A percentile compares a stretch with the other conserved stretches of the same genome.
Evolutionary conservation across 2,888 invertebrate genomes (phyloP).

Genomic region (Agrotis exclamationis): DNA sequence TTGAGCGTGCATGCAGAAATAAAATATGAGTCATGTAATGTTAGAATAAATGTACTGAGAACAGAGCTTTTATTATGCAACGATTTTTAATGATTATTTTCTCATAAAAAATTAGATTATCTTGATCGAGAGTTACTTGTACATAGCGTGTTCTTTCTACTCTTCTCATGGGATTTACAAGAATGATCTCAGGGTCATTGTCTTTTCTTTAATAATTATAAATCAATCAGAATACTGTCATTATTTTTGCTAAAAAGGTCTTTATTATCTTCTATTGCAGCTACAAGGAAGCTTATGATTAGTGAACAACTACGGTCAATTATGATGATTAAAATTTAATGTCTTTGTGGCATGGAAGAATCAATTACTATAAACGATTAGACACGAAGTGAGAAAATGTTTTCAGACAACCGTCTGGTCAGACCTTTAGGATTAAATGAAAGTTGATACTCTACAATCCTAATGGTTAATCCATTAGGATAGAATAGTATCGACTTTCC

Average conservation of each 20-base stretch:
- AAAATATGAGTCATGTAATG: constrained; percentile 44
- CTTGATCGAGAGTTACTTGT: constrained; percentile 18
- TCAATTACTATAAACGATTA: background rate
- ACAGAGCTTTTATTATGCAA: constrained; percentile 20
- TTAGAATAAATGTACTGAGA: constrained; percentile 26
- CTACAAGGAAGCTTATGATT: constrained; percentile 3
- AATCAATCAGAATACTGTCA: background rate
- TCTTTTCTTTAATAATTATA: constrained; percentile 4
- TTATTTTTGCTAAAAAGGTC: background rate
- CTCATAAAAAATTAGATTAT: constrained; percentile 23
- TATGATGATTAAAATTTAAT: constrained; percentile 1
- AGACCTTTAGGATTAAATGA: constrained; percentile 46
- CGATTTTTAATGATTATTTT: constrained; percentile 20
- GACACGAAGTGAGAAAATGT: background rate
- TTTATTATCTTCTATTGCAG: background rate
- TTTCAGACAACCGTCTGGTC: constrained; percentile 2
- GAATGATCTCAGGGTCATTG: background rate
- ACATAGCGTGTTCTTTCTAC: constrained; percentile 5
- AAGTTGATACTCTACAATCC: constrained; percentile 45
- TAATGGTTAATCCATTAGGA: constrained; percentile 52
- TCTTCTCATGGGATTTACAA: constrained; percentile 25
- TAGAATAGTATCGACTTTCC: constrained; percentile 49
- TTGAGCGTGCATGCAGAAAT: constrained; percentile 22
- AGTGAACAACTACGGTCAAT: background rate
- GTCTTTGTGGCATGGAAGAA: background rate